Base-by-base conservation (phyloP, 1,140 invertebrate species). In the Pristionchus pacificus region DNA sequence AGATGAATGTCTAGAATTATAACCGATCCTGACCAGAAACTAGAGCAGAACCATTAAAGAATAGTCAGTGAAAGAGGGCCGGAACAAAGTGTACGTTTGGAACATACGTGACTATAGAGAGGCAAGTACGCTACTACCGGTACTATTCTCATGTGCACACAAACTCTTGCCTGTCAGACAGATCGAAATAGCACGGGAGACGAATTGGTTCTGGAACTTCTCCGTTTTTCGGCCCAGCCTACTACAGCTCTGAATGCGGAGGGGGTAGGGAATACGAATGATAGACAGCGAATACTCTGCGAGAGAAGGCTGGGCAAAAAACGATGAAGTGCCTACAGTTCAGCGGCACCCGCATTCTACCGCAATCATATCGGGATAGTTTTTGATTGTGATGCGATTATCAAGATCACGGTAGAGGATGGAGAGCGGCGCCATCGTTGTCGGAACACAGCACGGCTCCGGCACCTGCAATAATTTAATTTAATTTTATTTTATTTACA, bases 331-430 rank as follows among this genome's bases (percentile, higher is more conserved):
- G n/a, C n/a, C n/a, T n/a, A n/a, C n/a, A n/a, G n/a, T n/a, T 89
- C 92, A 93, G 86, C 91, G 91, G 86, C 93, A 95, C n/a, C 93
- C 93, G 86, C 93, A 96, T 32, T 91, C 91, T 72, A 91, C 88
- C 65, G 95, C 93, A 74, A 92, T 89, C 93, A 96, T 96, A 84
- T 96, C 92, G 85, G 93, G 91, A 86, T 96, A 96, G 86, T 94
- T 95, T 87, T 96, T 96, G 71, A 96, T 88, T 77, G 95, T 92
- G 78, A 95, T 92, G 85, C 92, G 49, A 33, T 92, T 90, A 84
- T 91, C 89, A 84, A 93, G 91, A 85, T 96, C 93, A 79, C 93
- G 87, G 86, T 96, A 96, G 64, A 97, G 89, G 91, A 97, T 93
- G 15, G 92, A 93, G 80, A 96, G 93, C 73, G 91, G 88, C 61